phyloP scores from a whole-genome alignment of 2,113 vertebrate species.

The Paedocypris sp. region DNA sequence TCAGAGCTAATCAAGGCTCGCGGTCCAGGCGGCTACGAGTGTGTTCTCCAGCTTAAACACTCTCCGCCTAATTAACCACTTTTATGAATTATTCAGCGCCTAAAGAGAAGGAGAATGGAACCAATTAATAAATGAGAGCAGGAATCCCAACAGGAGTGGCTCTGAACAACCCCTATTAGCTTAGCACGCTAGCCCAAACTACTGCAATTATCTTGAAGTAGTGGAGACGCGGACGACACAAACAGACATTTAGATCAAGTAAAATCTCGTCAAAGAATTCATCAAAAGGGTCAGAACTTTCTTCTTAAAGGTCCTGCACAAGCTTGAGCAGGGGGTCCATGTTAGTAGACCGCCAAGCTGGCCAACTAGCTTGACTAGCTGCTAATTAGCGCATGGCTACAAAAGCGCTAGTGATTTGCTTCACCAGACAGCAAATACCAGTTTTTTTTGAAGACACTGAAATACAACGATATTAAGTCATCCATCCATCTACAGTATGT shows the following conservation, averaged over 20 bases:
- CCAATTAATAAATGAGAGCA: constrained; percentile 20
- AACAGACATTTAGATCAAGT: background rate
- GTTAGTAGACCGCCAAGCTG: too few relatives aligned
- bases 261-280: too few relatives aligned
- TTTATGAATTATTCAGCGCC: constrained; percentile 37
- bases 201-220: constrained; percentile 3
- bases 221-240: background rate
- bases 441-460: too few relatives aligned
- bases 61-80: constrained; percentile 40
- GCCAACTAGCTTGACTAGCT: too few relatives aligned
- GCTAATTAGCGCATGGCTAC: too few relatives aligned
- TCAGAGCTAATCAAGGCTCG: background rate
- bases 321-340: too few relatives aligned
- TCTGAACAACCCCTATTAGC: constrained; percentile 26
- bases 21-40: background rate
- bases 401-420: too few relatives aligned
- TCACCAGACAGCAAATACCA: too few relatives aligned
- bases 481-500: too few relatives aligned
- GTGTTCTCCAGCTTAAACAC: constrained; percentile 25
- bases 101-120: constrained; percentile 29
- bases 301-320: too few relatives aligned
- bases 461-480: too few relatives aligned
- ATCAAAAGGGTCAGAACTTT: too few relatives aligned
- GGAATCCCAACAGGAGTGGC: constrained; percentile 8
- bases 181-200: constrained; percentile 11